These are phyloP conservation scores for Phylloscopus trochilus DNA, from an alignment of 2,113 vertebrate genomes.

Conservation along the genomic window DNA sequence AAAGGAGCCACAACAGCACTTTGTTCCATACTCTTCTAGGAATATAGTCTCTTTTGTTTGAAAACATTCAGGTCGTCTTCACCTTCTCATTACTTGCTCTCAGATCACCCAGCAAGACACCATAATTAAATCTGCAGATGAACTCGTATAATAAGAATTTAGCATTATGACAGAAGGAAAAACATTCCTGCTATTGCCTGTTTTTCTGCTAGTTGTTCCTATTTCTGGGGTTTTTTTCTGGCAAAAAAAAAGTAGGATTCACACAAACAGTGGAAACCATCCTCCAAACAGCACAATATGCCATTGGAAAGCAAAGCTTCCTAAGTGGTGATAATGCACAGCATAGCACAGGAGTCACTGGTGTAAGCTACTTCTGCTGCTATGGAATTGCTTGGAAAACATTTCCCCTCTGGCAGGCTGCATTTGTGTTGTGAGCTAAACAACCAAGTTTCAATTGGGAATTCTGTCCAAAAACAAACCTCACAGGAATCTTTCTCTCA, in stretches of 20 bases:
- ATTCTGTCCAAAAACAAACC: neutral
- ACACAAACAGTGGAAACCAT: neutral
- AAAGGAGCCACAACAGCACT: neutral
- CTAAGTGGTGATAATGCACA: neutral
- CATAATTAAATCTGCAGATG: neutral
- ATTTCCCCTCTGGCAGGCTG: neutral
- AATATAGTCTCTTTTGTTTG: neutral
- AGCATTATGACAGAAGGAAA: neutral
- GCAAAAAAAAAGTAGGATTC: neutral
- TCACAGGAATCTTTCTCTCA: neutral
- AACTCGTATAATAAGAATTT: neutral
- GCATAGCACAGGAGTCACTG: neutral
- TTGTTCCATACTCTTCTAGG: neutral
- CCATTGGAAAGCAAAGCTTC: neutral
- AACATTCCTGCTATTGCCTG: neutral
- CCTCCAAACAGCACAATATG: neutral
- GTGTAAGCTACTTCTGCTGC: neutral
- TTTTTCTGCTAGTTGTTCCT: neutral
- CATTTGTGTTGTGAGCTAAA: fast-evolving
- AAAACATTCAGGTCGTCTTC: neutral
- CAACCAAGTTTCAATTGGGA: neutral
- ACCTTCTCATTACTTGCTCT: neutral
- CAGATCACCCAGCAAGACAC: neutral
- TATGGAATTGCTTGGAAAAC: neutral
- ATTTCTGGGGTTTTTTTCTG: neutral